Base-by-base conservation (phyloP, 1,140 invertebrate genomes). In the Philopotamus ludificatus region DNA sequence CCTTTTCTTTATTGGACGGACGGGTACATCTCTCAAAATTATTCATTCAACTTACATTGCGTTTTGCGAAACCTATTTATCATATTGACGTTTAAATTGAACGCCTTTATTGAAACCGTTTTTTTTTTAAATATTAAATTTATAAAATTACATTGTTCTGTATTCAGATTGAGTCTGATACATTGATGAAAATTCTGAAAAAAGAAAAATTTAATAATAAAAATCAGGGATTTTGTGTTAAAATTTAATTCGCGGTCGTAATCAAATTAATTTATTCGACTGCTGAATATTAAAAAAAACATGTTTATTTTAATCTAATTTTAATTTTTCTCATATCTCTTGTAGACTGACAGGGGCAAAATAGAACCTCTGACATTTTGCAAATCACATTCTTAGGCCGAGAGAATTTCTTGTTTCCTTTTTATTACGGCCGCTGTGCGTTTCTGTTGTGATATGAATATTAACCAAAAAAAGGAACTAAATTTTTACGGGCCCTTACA, bases 401-500 rank as follows among this genome's bases (percentile, higher is more conserved):
- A n/a, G n/a, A n/a, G n/a, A n/a, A n/a, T n/a, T n/a, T n/a, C 28
- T 34, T 34, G 4, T 34, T 34, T 34, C 28, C 4, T 34, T 34
- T 34, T 12, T 34, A 34, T 34, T 34, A 12, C 28, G 28, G 12
- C 28, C 12, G 28, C 28, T 34, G 12, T 12, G 28, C 28, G 28
- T 34, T 34, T 34, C 12, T 34, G 28, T 12, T 34, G 28, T 34
- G 28, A 34, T 34, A 34, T 34, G 28, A 34, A 34, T 34, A 34
- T 34, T 34, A 34, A 34, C 28, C 28, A 12, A 34, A 12, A 34
- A n/a, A 34, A 34, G 4, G 28, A 34, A 12, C 28, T 34, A 34
- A 53, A 53, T 53, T 53, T 53, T 26, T 26, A 25, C 50, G 47
- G 20, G 47, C n/a, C 21, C 21, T 12, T 21, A 25, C n/a, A n/a